phyloP scores from a whole-genome alignment of 2,113 vertebrate genomes.

The Hystrix brachyura region DNA sequence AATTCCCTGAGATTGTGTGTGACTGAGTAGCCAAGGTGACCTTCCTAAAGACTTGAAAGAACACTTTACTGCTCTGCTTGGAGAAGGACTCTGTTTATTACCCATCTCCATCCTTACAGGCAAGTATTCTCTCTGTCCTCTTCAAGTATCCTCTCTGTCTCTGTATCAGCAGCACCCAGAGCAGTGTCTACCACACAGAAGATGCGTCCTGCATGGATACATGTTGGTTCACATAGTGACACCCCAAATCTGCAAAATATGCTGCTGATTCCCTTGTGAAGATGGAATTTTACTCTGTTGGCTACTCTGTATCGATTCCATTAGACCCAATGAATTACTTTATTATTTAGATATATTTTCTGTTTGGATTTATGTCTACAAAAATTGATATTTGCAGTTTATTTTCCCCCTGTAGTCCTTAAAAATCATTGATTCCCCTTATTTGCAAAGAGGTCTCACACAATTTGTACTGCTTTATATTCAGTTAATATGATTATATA shows the following conservation, averaged over 20 bases:
- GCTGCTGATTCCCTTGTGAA: background rate
- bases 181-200: background rate
- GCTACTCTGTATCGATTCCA: background rate
- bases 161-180: background rate
- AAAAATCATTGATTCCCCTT: conserved; percentile 35
- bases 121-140: background rate
- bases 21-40: background rate
- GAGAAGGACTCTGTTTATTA: background rate
- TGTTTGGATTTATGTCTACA: background rate
- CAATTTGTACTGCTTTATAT: conserved; percentile 15
- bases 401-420: background rate
- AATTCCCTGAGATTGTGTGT: background rate
- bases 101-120: background rate
- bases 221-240: background rate
- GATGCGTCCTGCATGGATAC: background rate
- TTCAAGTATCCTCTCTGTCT: background rate
- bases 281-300: background rate
- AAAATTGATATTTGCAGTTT: conserved; percentile 36
- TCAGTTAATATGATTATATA: background rate
- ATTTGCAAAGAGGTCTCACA: background rate
- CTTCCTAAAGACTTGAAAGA: conserved; percentile 20
- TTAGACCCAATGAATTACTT: background rate
- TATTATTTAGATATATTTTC: conserved; percentile 1
- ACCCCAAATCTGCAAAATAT: background rate
- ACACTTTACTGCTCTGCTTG: background rate